Base-by-base conservation (phyloP, 1,140 invertebrate genomes). In the Propsilocerus akamusi region DNA sequence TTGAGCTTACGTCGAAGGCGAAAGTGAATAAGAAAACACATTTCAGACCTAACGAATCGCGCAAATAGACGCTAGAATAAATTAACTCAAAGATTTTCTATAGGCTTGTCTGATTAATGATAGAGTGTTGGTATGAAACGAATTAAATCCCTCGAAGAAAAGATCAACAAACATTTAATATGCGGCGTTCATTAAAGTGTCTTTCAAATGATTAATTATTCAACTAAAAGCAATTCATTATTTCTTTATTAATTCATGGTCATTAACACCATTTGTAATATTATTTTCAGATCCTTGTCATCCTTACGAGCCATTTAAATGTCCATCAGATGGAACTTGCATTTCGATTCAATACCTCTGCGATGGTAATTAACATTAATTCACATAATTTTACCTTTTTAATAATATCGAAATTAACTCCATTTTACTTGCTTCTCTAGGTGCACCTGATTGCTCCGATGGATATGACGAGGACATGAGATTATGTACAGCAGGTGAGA, bases 301-400 rank as follows among this genome's bases (percentile, higher is more conserved):
- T 59, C 84, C 86, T 0, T 91, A 90, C 66, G 86, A 95, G 62
- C 92, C 92, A 11, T 96, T 97, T 71, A 89, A 89, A 63, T 97
- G 92, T 66, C 92, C 92, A 2, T 88, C 86, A 51, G 85, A 92
- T 61, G 80, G 83, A 53, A 79, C 79, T 59, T 95, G 90, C 66
- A 94, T 95, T 67, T 92, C 88, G 50, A 94, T 95, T 65, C 88
- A 93, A 63, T 96, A 96, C 72, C 75, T 83, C 53, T 95, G 86
- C 67, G 91, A 96, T 60, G 91, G n/a, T n/a, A n/a, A n/a, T n/a
- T n/a, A n/a, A n/a, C n/a, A n/a, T n/a, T n/a, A n/a, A n/a, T n/a
- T n/a, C n/a, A n/a, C n/a, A n/a, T n/a, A n/a, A n/a, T n/a, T n/a
- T n/a, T n/a, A n/a, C n/a, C n/a, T n/a, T n/a, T n/a, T n/a, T n/a